Base-by-base conservation (phyloP, 2,888 invertebrate species). In the Actias luna region DNA sequence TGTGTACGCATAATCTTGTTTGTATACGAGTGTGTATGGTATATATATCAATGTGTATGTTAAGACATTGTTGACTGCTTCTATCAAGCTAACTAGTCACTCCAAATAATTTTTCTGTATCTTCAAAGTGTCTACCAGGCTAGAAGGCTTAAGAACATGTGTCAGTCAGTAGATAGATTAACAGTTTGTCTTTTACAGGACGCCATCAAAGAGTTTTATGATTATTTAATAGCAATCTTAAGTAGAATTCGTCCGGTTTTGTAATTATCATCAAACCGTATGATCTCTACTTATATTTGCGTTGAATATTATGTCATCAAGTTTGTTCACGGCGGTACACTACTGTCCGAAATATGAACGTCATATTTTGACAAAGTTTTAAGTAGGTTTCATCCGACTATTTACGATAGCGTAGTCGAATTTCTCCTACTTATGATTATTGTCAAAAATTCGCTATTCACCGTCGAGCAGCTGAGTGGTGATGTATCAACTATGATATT, bases 311-410 rank as follows among this genome's bases (percentile, higher is more conserved):
- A 4, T 5, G n/a, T 18, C n/a, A 27, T 0, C 31, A 12, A 55
- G 25, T 18, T 10, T n/a, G 31, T 18, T n/a, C 3, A 33, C 58
- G 35, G 2, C 5, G 27, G 27, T 36, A 10, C 12, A 16, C n/a
- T 61, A 22, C 25, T 57, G 27, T 59, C n/a, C 36, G 29, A 16
- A n/a, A 16, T 4, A 39, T 50, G 42, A 33, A 42, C 55, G 27
- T 33, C 12, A 12, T 46, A 59, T 63, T 65, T 72, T 65, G 59
- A 62, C 66, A 67, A 66, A 62, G 64, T 60, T 66, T 65, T 69
- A 72, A 72, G 71, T 70, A 72, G 69, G 66, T 61, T 68, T 74
- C 68, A 73, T 73, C 68, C 74, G 75, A 71, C 74, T 78, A 75
- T 65, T 64, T 66, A 35, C 46, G 16, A 5, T 50, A 35, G 39